Conservation (phyloP, 2,113 vertebrate genomes). For the Lepus europaeus region DNA sequence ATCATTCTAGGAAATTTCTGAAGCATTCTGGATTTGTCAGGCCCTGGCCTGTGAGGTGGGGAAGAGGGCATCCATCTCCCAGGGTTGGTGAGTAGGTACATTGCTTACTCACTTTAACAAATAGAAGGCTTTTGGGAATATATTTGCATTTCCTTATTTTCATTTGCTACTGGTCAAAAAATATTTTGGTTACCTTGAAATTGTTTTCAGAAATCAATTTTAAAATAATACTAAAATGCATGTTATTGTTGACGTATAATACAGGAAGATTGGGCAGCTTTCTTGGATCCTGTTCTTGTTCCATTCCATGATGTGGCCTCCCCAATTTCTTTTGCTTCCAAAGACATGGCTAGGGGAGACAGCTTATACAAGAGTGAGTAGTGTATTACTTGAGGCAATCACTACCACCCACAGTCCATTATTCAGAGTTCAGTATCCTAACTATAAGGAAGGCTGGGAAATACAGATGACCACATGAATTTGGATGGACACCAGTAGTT, state of each 20-base stretch:
- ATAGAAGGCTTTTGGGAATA: background rate
- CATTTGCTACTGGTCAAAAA: background rate
- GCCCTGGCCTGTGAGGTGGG: background rate
- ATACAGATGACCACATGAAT: background rate
- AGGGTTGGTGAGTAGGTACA: background rate
- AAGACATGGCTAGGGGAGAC: background rate
- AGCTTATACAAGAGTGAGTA: background rate
- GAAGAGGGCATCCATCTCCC: background rate
- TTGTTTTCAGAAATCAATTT: background rate
- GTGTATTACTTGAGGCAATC: background rate
- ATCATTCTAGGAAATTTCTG: background rate
- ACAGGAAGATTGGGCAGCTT: background rate
- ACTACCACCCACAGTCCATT: background rate
- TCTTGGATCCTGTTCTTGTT: background rate
- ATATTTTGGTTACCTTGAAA: constrained; percentile 39
- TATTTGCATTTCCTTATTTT: background rate
- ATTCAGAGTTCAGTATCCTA: background rate
- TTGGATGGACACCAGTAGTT: background rate
- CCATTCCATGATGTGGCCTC: background rate
- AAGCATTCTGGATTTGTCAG: background rate
- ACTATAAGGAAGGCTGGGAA: background rate
- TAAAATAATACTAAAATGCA: background rate
- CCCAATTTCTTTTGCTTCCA: background rate
- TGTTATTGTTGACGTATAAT: background rate
- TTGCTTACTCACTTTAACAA: background rate